Percentiles rank a stretch among this genome's conserved stretches.
phyloP scores from a whole-genome alignment of 2,888 invertebrate genomes.

The Amaurobius ferox region DNA sequence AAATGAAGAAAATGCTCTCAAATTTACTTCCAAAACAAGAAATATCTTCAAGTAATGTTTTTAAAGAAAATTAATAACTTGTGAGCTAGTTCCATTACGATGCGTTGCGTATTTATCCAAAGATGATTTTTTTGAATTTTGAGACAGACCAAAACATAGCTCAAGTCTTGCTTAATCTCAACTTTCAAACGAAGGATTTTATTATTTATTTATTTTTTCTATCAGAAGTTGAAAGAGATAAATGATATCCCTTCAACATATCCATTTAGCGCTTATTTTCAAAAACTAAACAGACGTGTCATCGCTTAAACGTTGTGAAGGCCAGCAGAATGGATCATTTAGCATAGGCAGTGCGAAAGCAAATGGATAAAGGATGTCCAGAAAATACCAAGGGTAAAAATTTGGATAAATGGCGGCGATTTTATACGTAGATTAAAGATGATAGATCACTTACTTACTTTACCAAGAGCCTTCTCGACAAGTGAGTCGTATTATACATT shows the following conservation, averaged over 20 bases:
- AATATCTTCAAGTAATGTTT: too few species aligned
- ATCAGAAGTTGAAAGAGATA: neutral
- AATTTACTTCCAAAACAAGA: too few species aligned
- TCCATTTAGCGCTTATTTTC: neutral
- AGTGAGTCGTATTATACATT: slow-evolving; percentile 29
- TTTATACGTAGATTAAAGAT: slow-evolving; percentile 6
- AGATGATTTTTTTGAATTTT: too few species aligned
- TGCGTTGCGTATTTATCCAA: too few species aligned
- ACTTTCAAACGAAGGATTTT: neutral
- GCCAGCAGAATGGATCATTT: neutral
- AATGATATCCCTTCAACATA: neutral
- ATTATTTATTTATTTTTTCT: too few species aligned
- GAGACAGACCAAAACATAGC: too few species aligned
- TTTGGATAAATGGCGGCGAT: neutral
- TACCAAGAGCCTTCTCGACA: slow-evolving; percentile 29
- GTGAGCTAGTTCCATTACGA: too few species aligned
- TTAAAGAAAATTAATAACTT: too few species aligned
- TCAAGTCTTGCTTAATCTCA: neutral
- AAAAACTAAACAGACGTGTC: neutral
- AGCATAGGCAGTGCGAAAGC: too few species aligned
- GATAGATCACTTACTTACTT: slow-evolving; percentile 53
- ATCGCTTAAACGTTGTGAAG: neutral
- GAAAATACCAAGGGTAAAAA: too few species aligned
- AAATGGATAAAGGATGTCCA: too few species aligned
- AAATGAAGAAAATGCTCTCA: too few species aligned